phyloP scores from a whole-genome alignment of 2,888 invertebrate species.

The Phalera bucephala region DNA sequence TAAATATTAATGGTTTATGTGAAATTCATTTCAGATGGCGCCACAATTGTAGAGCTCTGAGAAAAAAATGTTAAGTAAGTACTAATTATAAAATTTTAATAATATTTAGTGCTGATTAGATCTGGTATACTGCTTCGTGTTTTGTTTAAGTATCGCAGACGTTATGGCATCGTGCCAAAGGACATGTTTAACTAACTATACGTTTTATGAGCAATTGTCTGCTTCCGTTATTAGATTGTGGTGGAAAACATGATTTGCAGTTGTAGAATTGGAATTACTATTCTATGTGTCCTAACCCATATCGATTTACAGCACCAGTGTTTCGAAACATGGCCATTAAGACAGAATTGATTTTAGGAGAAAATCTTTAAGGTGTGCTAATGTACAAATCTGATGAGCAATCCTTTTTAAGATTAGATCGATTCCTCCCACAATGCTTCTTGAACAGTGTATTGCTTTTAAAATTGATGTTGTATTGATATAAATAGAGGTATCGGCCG shows the following conservation, averaged over 20 bases:
- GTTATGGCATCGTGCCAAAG: constrained; percentile 37
- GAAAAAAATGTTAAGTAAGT: constrained; percentile 20
- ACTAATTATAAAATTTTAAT: constrained; percentile 14
- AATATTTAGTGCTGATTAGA: constrained; percentile 9
- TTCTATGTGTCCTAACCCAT: neutral
- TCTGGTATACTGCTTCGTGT: constrained; percentile 16
- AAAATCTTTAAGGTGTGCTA: no score
- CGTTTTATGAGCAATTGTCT: constrained; percentile 41
- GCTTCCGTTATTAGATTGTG: constrained; percentile 32
- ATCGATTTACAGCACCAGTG: no score
- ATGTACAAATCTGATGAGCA: no score
- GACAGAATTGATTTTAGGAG: no score
- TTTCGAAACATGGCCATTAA: no score
- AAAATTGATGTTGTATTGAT: no score
- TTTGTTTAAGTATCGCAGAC: constrained; percentile 27
- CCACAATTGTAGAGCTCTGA: neutral
- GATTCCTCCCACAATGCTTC: no score
- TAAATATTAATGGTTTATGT: constrained; percentile 32
- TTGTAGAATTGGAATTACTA: constrained; percentile 1
- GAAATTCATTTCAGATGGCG: constrained; percentile 48
- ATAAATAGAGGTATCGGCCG: no score
- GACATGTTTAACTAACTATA: constrained; percentile 27
- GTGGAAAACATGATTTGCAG: constrained; percentile 19
- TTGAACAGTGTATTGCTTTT: no score
- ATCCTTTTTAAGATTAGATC: no score